These are phyloP conservation scores for Andrena haemorrhoa DNA, from an alignment of 2,888 invertebrate species.

Conservation along the genomic window DNA sequence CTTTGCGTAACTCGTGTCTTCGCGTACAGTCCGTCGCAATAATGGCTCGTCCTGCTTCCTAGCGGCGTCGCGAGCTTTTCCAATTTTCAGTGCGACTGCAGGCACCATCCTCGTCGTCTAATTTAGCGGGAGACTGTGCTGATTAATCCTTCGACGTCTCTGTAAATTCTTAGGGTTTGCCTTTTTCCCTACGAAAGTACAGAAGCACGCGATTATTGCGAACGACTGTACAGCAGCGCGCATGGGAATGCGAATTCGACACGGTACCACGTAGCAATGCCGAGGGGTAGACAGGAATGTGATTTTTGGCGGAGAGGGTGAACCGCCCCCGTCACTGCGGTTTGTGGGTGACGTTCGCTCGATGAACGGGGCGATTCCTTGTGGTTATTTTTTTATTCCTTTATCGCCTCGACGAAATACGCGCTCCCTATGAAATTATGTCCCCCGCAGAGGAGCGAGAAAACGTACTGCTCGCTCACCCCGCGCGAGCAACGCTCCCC, in stretches of 20 bases:
- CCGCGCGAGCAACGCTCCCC: not conserved
- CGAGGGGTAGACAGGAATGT: constrained; percentile 78
- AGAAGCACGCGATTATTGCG: constrained; percentile 33
- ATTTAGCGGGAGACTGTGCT: not conserved
- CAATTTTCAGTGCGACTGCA: too few species aligned
- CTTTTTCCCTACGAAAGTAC: constrained; percentile 1
- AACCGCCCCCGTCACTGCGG: constrained; percentile 48
- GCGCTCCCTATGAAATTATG: constrained; percentile 20
- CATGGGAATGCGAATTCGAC: constrained; percentile 81
- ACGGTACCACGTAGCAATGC: constrained; percentile 71
- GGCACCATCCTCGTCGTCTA: not conserved
- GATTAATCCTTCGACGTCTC: not conserved
- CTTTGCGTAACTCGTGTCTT: constrained; percentile 51
- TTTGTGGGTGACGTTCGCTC: constrained; percentile 44
- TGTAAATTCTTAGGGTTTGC: too few species aligned
- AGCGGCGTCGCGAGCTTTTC: not conserved
- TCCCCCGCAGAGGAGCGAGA: constrained; percentile 9
- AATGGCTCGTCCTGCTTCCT: not conserved
- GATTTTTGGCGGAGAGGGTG: constrained; percentile 71
- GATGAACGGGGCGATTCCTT: constrained; percentile 36
- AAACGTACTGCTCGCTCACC: not conserved
- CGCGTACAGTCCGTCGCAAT: constrained; percentile 44
- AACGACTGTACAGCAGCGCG: constrained; percentile 53
- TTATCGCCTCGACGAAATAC: constrained; percentile 18
- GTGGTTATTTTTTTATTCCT: constrained; percentile 29